A percentile compares a stretch with the other conserved stretches of the same genome.
phyloP scores from a whole-genome alignment of 1,140 invertebrate genomes.

The Luehdorfia chinensis region DNA sequence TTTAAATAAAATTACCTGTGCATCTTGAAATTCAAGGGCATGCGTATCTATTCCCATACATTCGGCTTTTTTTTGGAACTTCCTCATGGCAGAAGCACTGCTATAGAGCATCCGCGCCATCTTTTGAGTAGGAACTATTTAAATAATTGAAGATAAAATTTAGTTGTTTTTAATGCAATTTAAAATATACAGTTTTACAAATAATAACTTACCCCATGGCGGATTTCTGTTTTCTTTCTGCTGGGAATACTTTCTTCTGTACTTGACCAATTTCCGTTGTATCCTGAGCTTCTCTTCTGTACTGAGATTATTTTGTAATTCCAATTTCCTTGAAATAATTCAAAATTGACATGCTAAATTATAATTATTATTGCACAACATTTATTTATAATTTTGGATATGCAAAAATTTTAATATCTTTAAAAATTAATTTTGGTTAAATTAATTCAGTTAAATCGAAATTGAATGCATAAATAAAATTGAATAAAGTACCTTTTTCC shows the following conservation, averaged over 20 bases:
- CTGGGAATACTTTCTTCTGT: slow-evolving; percentile 85
- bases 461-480: not conserved
- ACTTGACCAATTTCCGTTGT: slow-evolving; percentile 86
- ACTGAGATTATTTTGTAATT: slow-evolving; percentile 69
- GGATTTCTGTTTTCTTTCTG: slow-evolving; percentile 86
- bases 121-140: slow-evolving; percentile 95
- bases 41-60: slow-evolving; percentile 92
- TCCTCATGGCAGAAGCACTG: slow-evolving; percentile 91
- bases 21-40: slow-evolving; percentile 87
- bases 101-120: slow-evolving; percentile 94
- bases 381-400: too few species aligned
- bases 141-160: slow-evolving; percentile 12
- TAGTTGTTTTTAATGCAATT: slow-evolving; percentile 10
- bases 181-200: too few species aligned
- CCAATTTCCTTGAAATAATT: slow-evolving; percentile 42
- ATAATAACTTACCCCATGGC: slow-evolving; percentile 86
- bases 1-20: slow-evolving; percentile 74
- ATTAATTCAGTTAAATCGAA: slow-evolving; percentile 5
- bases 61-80: slow-evolving; percentile 91
- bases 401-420: too few species aligned
- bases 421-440: not conserved
- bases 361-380: too few species aligned
- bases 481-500: slow-evolving; percentile 78
- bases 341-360: too few species aligned
- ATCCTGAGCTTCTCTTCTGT: slow-evolving; percentile 85